A percentile compares a stretch with the other conserved stretches of the same genome.
phyloP scores from a whole-genome alignment of 1,140 invertebrate species.

The Diorhabda carinulata region DNA sequence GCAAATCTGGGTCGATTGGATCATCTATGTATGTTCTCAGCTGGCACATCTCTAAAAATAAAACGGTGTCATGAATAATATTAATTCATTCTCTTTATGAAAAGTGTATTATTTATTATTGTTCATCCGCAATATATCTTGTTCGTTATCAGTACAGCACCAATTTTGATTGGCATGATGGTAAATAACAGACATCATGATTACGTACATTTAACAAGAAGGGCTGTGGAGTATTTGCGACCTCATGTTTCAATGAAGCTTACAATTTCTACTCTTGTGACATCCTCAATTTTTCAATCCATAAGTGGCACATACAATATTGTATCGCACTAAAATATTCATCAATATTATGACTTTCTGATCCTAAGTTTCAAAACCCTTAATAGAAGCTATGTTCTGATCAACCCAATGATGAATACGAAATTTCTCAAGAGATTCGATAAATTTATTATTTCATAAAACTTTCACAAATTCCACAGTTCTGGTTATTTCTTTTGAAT shows the following conservation, averaged over 20 bases:
- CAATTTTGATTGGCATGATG: constrained; percentile 13
- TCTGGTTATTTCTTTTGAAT: neutral
- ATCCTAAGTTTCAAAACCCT: neutral
- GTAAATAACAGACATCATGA: constrained; percentile 10
- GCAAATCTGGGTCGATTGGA: no score
- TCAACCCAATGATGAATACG: no score
- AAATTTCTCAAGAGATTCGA: neutral
- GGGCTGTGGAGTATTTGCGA: constrained; percentile 6
- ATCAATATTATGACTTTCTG: neutral
- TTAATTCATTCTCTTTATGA: no score
- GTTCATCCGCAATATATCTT: constrained; percentile 3
- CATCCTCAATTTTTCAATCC: constrained; percentile 11
- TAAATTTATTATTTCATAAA: neutral
- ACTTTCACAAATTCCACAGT: neutral
- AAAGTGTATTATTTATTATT: no score
- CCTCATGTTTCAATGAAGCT: constrained; percentile 21
- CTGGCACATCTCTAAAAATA: no score
- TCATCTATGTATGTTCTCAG: no score
- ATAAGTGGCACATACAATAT: constrained; percentile 16
- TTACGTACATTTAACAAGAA: constrained; percentile 18
- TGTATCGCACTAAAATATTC: constrained; percentile 4
- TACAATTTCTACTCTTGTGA: constrained; percentile 12
- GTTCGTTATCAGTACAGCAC: constrained; percentile 8
- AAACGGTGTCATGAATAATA: no score
- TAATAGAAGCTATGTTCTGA: neutral